Evolutionary conservation across 1,140 invertebrate species (phyloP).

Genomic region (Tenebrio molitor): DNA sequence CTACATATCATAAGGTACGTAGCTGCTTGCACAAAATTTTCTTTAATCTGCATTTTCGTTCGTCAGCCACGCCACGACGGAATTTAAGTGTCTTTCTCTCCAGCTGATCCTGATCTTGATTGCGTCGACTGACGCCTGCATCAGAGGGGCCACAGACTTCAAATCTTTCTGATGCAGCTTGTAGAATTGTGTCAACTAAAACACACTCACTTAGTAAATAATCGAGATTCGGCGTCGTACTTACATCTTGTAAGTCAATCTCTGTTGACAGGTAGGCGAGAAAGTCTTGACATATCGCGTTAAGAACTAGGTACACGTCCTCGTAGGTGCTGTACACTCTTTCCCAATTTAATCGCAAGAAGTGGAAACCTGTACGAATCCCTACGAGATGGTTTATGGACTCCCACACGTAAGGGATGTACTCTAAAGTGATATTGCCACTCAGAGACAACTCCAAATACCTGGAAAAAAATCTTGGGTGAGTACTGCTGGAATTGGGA

Average conservation of each 20-base stretch:
- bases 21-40: background rate
- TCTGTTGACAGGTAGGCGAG: slow-evolving; percentile 60
- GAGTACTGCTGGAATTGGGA: no score
- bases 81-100: slow-evolving; percentile 59
- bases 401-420: slow-evolving; percentile 62
- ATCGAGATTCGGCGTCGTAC: background rate
- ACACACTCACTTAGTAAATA: slow-evolving; percentile 22
- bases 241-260: slow-evolving; percentile 63
- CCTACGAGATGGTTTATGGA: slow-evolving; percentile 62
- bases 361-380: slow-evolving; percentile 59
- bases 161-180: slow-evolving; percentile 59
- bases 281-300: slow-evolving; percentile 62
- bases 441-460: slow-evolving; percentile 60
- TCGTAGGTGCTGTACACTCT: slow-evolving; percentile 58
- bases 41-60: slow-evolving; percentile 48
- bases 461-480: slow-evolving; percentile 52
- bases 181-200: slow-evolving; percentile 61
- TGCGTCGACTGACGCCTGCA: slow-evolving; percentile 60
- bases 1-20: no score
- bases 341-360: slow-evolving; percentile 62
- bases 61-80: slow-evolving; percentile 59
- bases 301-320: slow-evolving; percentile 59
- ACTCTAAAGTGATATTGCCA: slow-evolving; percentile 61
- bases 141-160: slow-evolving; percentile 54
- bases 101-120: slow-evolving; percentile 61